phyloP scores from a whole-genome alignment of 2,888 invertebrate genomes.

The Cephus pulcher region DNA sequence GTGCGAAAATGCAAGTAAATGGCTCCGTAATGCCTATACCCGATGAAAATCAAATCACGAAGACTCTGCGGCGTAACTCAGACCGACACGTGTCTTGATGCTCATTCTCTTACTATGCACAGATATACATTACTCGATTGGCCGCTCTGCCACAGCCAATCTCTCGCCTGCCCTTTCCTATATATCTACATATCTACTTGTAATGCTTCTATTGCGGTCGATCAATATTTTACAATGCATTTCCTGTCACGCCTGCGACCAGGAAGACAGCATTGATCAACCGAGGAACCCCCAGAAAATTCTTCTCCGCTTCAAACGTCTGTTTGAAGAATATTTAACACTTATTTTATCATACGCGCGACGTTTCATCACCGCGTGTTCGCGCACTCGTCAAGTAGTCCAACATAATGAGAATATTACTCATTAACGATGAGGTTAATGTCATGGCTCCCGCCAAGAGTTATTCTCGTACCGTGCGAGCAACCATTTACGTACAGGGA shows the following conservation, averaged over 20 bases:
- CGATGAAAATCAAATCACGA: neutral
- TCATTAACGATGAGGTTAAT: neutral
- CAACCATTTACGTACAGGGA: conserved; percentile 33
- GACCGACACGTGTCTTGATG: neutral
- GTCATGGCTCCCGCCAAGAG: neutral
- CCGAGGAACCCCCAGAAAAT: neutral
- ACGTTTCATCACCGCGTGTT: neutral
- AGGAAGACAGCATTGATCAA: neutral
- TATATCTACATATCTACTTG: neutral
- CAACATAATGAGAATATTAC: neutral
- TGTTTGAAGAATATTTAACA: neutral
- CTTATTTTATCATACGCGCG: neutral
- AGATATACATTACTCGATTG: neutral
- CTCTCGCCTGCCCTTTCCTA: neutral
- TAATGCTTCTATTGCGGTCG: neutral
- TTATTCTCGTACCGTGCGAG: conserved; percentile 16
- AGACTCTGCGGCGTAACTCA: neutral
- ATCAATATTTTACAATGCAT: neutral
- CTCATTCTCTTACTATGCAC: neutral
- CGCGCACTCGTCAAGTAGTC: neutral
- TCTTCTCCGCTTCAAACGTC: no score
- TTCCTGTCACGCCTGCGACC: neutral
- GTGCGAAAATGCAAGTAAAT: neutral
- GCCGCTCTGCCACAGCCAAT: neutral
- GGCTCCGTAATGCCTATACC: neutral